A percentile compares a stretch with the other conserved stretches of the same genome.
phyloP scores from a whole-genome alignment of 2,888 invertebrate species.

The Chloroclysta siterata region DNA sequence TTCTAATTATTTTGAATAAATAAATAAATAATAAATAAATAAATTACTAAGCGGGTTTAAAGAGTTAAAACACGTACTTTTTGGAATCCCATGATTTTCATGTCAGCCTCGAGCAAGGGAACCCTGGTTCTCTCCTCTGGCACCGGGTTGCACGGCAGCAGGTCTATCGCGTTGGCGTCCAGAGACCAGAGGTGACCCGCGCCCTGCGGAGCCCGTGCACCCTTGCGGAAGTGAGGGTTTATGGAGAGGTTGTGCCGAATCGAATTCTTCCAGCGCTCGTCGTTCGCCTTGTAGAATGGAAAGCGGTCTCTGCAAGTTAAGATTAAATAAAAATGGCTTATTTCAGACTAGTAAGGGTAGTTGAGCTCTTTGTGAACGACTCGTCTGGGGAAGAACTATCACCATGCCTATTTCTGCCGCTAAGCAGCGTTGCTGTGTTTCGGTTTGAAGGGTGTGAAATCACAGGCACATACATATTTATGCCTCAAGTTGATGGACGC shows the following conservation, averaged over 20 bases:
- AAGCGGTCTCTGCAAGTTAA: conserved; percentile 90
- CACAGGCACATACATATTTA: too few species aligned
- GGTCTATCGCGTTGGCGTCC: conserved; percentile 85
- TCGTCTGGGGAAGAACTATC: too few species aligned
- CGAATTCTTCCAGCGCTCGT: conserved; percentile 97
- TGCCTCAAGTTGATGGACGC: too few species aligned
- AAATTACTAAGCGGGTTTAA: too few species aligned
- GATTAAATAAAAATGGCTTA: neutral
- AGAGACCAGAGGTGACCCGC: conserved; percentile 96
- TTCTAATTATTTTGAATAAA: too few species aligned
- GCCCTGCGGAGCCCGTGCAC: conserved; percentile 93
- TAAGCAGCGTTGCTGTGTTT: too few species aligned
- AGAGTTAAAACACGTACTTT: conserved; percentile 54
- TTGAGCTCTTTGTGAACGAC: too few species aligned
- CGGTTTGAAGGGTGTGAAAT: too few species aligned
- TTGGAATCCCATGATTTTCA: conserved; percentile 69
- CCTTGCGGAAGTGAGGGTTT: conserved; percentile 95
- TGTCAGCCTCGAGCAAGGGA: conserved; percentile 46
- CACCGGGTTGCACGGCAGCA: conserved; percentile 62
- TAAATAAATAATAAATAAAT: too few species aligned
- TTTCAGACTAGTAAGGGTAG: too few species aligned
- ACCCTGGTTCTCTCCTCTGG: conserved; percentile 54
- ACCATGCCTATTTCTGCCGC: too few species aligned
- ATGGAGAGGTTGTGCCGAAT: conserved; percentile 96
- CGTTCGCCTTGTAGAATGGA: conserved; percentile 94